Evolutionary conservation across 2,797 vertebrate species (phyloP), one percentile per base, ranked within the genome.

Genomic region (Syncerus caffer): DNA sequence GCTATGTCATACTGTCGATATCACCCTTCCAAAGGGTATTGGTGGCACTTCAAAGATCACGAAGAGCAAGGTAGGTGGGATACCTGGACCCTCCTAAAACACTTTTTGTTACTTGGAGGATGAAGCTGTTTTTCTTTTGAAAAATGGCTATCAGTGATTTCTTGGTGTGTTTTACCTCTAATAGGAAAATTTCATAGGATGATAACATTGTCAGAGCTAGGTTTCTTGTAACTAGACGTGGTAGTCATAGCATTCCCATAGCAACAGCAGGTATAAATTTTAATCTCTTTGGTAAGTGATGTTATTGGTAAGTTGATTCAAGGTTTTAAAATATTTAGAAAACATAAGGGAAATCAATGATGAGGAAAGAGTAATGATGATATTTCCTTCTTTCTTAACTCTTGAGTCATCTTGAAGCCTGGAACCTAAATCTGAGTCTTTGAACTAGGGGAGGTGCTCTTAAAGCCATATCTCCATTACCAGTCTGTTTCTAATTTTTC

Each of bases 21-120:
- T 96, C 99, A 99, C 98, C 99, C 99, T 5, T 99, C 99, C 93
- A 99, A 99, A 98, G 99, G 99, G 27, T 99, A 99, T 98, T 99
- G 99, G 99, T 99, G 99, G 99, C 99, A 99, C 97, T 99, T 99
- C 97, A 99, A 99, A 99, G 99, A 99, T 96, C 99, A 99, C 85
- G 99, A 99, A 92, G 99, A 99, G 95, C 99, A 99, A 99, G 99
- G 99, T 99, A 96, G 99, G 99, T 99, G 94, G 51, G 76, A 45
- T 23, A 93, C 47, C 38, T 64, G 34, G 51, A 34, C 71, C 34
- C 80, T 88, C 42, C 27, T 47, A 67, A 74, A 84, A 85, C 45
- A 31, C 15, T 88, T 58, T 90, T 85, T 96, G 71, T 53, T 83
- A 15, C 42, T 95, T 45, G 95, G 42, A 97, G 99, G 98, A 99